phyloP scores from a whole-genome alignment of 92 coral and sea anemone species.

The Bergia sp. region DNA sequence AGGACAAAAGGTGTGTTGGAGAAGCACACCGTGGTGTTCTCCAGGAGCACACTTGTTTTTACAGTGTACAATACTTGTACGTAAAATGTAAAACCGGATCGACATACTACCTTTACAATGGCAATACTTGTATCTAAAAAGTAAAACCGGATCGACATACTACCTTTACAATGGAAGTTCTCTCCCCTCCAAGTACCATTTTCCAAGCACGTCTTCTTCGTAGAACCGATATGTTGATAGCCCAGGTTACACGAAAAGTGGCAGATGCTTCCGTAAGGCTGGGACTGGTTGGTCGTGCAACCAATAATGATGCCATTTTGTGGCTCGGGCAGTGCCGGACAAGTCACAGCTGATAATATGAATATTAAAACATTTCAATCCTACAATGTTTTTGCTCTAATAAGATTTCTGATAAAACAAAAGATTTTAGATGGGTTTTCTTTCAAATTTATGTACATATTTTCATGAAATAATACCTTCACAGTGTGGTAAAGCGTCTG shows the following conservation, averaged over 20 bases:
- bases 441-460: neutral
- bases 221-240: neutral
- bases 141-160: neutral
- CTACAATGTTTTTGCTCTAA: no score
- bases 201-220: neutral
- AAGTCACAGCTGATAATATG: neutral
- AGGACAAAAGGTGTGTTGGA: no score
- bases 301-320: neutral
- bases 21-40: no score
- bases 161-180: neutral
- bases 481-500: neutral
- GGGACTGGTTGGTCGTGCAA: neutral
- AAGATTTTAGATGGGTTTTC: no score
- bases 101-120: neutral
- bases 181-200: slow-evolving; percentile 4
- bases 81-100: neutral
- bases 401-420: no score
- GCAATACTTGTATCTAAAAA: no score
- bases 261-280: neutral
- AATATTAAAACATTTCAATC: neutral
- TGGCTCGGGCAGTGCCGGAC: neutral
- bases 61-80: no score
- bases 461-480: neutral
- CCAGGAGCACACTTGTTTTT: no score
- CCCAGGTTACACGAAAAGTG: slow-evolving; percentile 1